Percentiles rank a stretch among this genome's conserved stretches.
Conservation (phyloP, 2,113 vertebrate genomes). For the Seriola dumerili region DNA sequence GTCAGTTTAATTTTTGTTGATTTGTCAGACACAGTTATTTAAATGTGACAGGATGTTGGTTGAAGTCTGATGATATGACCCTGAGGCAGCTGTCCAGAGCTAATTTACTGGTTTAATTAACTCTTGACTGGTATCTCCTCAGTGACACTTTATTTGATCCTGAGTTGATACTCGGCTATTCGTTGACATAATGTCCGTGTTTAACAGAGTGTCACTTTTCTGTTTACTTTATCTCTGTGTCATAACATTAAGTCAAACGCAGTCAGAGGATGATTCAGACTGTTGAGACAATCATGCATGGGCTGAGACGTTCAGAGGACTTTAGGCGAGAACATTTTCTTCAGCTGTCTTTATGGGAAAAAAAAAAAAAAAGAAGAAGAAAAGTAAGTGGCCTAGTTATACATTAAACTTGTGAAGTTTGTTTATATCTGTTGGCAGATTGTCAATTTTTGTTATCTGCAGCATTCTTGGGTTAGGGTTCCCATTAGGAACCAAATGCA, state of each 20-base stretch:
- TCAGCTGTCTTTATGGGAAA: constrained; percentile 37
- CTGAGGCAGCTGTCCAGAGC: constrained; percentile 10
- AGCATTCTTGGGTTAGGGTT: constrained; percentile 18
- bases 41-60: constrained; percentile 17
- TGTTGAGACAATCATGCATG: constrained; percentile 15
- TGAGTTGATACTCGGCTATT: background rate
- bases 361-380: too few relatives aligned
- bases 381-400: constrained; percentile 41
- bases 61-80: constrained; percentile 4
- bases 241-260: background rate
- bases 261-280: constrained; percentile 1
- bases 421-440: constrained; percentile 52
- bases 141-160: constrained; percentile 16
- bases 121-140: constrained; percentile 28
- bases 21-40: constrained; percentile 33
- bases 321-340: constrained; percentile 26
- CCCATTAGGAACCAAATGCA: constrained; percentile 35
- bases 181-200: constrained; percentile 1
- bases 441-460: constrained; percentile 51
- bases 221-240: background rate
- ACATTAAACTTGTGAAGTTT: constrained; percentile 46
- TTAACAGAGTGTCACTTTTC: background rate
- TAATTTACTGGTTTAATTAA: constrained; percentile 30
- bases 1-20: constrained; percentile 1
- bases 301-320: constrained; percentile 11